A percentile compares a stretch with the other conserved stretches of the same genome.
Conservation (phyloP, 1,140 invertebrate species). For the Conus ventricosus region DNA sequence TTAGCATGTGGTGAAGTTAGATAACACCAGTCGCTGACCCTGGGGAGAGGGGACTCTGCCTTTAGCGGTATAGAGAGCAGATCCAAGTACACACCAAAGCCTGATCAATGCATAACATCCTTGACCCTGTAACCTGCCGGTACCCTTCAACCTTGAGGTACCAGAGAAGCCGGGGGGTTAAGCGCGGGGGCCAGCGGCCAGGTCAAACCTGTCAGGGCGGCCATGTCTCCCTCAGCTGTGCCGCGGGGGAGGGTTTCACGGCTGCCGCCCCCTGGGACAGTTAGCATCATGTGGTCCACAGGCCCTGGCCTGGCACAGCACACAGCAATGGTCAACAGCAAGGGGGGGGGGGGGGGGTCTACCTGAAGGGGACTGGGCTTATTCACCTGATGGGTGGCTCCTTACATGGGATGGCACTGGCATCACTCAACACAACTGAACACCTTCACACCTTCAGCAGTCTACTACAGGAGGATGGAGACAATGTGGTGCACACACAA, state of each 20-base stretch:
- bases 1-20: no score
- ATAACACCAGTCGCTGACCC: no score
- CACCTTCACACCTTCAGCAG: no score
- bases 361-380: no score
- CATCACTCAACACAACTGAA: no score
- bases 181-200: not conserved
- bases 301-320: slow-evolving; percentile 35
- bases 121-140: not conserved
- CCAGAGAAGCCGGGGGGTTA: not conserved
- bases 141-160: not conserved
- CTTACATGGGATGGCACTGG: no score
- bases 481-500: not conserved
- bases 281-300: not conserved
- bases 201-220: not conserved
- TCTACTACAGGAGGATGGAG: no score
- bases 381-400: no score
- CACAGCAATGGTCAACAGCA: slow-evolving; percentile 32
- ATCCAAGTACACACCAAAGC: no score
- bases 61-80: no score
- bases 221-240: not conserved
- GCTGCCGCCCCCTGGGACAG: not conserved
- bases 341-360: not conserved
- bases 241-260: no score
- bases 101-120: not conserved
- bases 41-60: no score